Conservation (phyloP, 1,140 invertebrate species). For the Megalonaias nervosa region DNA sequence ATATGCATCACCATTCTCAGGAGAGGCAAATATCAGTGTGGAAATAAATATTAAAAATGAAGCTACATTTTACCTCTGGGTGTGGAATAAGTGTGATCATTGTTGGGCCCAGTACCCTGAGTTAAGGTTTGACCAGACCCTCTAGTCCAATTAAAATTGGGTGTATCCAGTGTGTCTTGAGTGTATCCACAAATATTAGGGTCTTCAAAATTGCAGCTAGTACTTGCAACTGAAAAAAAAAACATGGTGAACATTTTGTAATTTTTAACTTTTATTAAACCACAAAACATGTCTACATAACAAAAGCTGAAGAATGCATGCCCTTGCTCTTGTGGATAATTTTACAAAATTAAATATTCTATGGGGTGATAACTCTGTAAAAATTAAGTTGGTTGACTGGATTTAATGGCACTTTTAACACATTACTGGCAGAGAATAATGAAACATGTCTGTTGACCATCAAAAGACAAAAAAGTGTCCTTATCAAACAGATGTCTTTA, state of each 20-base stretch:
- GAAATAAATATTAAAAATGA: too few species aligned
- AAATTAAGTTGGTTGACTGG: too few species aligned
- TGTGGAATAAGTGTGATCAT: slow-evolving; percentile 60
- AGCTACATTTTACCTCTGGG: slow-evolving; percentile 38
- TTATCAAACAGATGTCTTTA: too few species aligned
- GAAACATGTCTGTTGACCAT: not conserved
- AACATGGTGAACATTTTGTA: not conserved
- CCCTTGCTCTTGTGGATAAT: too few species aligned
- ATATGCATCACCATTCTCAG: too few species aligned
- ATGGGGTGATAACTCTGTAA: too few species aligned
- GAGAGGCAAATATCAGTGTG: too few species aligned
- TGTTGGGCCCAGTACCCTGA: slow-evolving; percentile 54
- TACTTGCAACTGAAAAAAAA: not conserved
- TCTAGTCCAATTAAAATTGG: slow-evolving; percentile 61
- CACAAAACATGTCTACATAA: too few species aligned
- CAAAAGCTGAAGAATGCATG: too few species aligned
- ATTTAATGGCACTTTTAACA: too few species aligned
- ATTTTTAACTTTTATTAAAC: too few species aligned
- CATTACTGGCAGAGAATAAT: not conserved
- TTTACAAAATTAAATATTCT: too few species aligned
- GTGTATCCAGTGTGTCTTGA: slow-evolving; percentile 38
- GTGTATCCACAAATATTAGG: slow-evolving; percentile 45
- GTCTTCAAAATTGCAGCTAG: slow-evolving; percentile 54
- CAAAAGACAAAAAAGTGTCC: not conserved
- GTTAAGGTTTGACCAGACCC: slow-evolving; percentile 37